Base-by-base conservation (phyloP, 2,113 vertebrate genomes). In the Pterocles burchelli region DNA sequence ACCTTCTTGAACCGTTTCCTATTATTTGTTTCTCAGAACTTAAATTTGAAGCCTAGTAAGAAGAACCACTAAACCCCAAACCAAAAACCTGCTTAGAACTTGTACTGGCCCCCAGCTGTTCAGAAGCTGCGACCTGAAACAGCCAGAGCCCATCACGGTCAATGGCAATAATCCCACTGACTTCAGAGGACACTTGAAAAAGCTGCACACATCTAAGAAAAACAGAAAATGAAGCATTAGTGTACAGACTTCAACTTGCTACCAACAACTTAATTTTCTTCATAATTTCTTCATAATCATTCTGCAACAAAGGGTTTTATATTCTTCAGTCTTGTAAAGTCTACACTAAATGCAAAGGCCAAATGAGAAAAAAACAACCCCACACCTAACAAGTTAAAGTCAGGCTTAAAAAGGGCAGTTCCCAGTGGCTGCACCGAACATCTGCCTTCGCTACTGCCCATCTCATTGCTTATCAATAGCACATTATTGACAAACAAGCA, bases 321-420 rank as follows among this genome's bases (percentile, higher is more conserved):
- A 33, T 15, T 41, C 70, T 41, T 73, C 12, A 11, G 2, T 55
- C 63, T 34, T 0, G 0, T 49, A n/a, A 71, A 73, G 21, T 41
- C 45, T 36, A 34, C 21, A 13, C 24, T 59, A 62, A 55, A 71
- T 46, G 4, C 29, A 61, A 34, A 33, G 45, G n/a, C 17, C 22
- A 54, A 77, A 45, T 2, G 4, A 70, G 26, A 5, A 10, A 38
- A 41, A 19, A 13, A 10, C 11, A 38, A 41, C 41, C 41, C 41
- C 41, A 41, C 41, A 41, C 41, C 41, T 3, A 82, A 20, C 2
- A 54, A 12, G 18, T 36, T 70, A 45, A 76, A 80, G 12, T 36
- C 18, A 65, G 65, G 28, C 3, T 45, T 45, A 36, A 51, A 82
- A 83, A 26, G 20, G 6, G 11, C 80, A 83, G 55, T 16, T 70